These are phyloP conservation scores for Drosophila ercepeae DNA, from an alignment of 1,140 invertebrate genomes.

Conservation along the genomic window DNA sequence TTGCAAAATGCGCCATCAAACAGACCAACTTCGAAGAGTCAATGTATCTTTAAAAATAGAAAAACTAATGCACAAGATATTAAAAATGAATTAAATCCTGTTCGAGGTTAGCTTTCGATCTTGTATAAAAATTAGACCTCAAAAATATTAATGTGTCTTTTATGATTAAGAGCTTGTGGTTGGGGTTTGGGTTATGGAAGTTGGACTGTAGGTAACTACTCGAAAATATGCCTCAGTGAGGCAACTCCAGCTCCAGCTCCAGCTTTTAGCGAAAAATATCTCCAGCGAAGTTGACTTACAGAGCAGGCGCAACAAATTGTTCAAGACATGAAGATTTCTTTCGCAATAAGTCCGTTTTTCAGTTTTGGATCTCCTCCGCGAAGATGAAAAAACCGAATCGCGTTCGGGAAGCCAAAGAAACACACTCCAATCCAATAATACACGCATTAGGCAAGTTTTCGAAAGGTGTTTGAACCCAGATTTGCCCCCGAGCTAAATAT, in stretches of 20 bases:
- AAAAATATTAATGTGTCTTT: too few species aligned
- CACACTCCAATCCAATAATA: conserved; percentile 52
- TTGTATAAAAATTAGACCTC: neutral
- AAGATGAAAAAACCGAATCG: conserved; percentile 33
- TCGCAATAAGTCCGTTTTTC: conserved; percentile 47
- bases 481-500: conserved; percentile 42
- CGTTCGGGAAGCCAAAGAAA: conserved; percentile 6
- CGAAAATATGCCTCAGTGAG: conserved; percentile 28
- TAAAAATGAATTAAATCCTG: too few species aligned
- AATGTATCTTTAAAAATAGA: neutral
- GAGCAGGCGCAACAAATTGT: conserved; percentile 55
- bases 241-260: conserved; percentile 19
- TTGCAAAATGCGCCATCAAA: conserved; percentile 33
- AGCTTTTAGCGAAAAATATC: too few species aligned
- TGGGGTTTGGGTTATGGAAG: conserved; percentile 4
- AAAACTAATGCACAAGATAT: too few species aligned
- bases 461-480: conserved; percentile 77
- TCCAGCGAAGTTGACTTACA: conserved; percentile 27
- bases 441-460: conserved; percentile 68
- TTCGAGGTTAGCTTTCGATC: too few species aligned
- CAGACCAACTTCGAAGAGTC: neutral
- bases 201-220: conserved; percentile 13
- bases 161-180: neutral
- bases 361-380: conserved; percentile 15
- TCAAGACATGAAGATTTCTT: conserved; percentile 50